Conservation (phyloP, 2,888 invertebrate species). For the Ormyrus pomaceus region DNA sequence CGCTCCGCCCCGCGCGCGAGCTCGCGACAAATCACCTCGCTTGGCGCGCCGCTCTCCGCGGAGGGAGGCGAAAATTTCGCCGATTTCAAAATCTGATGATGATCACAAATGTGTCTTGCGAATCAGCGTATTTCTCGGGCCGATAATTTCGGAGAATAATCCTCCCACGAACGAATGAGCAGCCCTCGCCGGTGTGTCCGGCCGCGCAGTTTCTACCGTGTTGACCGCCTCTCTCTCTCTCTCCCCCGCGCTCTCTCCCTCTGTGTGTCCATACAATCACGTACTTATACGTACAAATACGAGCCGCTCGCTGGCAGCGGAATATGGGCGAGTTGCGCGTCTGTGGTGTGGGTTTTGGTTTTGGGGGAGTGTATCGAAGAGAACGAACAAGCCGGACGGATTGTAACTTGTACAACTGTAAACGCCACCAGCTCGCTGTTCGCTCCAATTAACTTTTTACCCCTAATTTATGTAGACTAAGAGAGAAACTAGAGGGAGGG, state of each 20-base stretch:
- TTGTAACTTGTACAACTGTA: slow-evolving; percentile 71
- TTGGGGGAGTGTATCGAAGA: slow-evolving; percentile 26
- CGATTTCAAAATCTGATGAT: slow-evolving; percentile 61
- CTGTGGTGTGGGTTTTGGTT: slow-evolving; percentile 55
- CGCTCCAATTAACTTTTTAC: slow-evolving; percentile 75
- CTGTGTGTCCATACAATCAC: neutral
- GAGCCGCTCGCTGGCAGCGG: slow-evolving; percentile 13
- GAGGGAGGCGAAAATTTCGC: slow-evolving; percentile 17
- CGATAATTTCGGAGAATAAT: slow-evolving; percentile 66
- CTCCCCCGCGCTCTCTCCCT: slow-evolving; percentile 49
- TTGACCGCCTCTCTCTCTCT: slow-evolving; percentile 44
- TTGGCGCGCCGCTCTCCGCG: neutral
- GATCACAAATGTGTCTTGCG: slow-evolving; percentile 68
- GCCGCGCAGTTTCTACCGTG: neutral
- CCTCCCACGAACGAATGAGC: slow-evolving; percentile 20
- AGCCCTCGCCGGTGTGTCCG: neutral
- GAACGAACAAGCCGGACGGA: slow-evolving; percentile 57
- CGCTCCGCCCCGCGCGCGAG: neutral
- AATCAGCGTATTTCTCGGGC: slow-evolving; percentile 63
- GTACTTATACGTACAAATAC: neutral
- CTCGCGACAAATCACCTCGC: slow-evolving; percentile 31
- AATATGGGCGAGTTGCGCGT: slow-evolving; percentile 17
- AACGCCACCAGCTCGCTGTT: slow-evolving; percentile 68
- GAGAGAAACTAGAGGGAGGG: neutral
- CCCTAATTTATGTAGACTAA: slow-evolving; percentile 72